Percentiles rank a stretch among this genome's conserved stretches.
Conservation (phyloP, 2,113 vertebrate species). For the Myotis yumanensis region DNA sequence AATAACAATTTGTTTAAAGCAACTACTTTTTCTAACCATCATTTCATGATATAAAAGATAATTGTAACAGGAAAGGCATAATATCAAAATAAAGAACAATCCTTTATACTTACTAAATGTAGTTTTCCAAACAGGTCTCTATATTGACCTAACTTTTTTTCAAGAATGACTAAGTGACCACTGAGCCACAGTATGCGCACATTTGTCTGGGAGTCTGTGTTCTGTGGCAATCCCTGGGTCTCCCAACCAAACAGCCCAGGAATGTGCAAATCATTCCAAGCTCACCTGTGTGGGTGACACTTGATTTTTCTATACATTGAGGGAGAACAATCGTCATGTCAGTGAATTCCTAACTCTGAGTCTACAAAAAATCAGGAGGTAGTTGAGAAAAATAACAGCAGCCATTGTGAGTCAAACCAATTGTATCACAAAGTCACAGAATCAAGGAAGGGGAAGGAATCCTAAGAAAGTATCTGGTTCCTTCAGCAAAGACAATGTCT, state of each 20-base stretch:
- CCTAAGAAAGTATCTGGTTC: background rate
- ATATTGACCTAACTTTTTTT: too few species aligned
- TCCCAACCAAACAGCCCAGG: too few species aligned
- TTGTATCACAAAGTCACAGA: background rate
- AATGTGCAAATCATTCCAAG: too few species aligned
- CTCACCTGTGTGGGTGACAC: too few species aligned
- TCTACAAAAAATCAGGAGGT: background rate
- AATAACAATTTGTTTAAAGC: background rate
- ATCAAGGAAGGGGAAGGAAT: background rate
- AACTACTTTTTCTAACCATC: background rate
- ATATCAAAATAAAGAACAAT: background rate
- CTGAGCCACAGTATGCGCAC: too few species aligned
- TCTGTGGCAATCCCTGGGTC: too few species aligned
- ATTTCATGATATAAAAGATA: background rate
- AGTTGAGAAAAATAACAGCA: background rate
- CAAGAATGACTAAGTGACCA: too few species aligned
- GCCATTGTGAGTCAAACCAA: background rate
- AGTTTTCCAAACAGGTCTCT: too few species aligned
- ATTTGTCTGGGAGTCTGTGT: too few species aligned
- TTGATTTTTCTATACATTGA: too few species aligned
- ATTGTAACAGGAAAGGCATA: background rate
- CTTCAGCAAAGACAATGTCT: background rate
- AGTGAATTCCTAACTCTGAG: background rate
- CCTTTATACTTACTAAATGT: too few species aligned
- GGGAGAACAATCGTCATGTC: background rate